phyloP scores from a whole-genome alignment of 2,797 vertebrate genomes.

The Clarias pachynema region DNA sequence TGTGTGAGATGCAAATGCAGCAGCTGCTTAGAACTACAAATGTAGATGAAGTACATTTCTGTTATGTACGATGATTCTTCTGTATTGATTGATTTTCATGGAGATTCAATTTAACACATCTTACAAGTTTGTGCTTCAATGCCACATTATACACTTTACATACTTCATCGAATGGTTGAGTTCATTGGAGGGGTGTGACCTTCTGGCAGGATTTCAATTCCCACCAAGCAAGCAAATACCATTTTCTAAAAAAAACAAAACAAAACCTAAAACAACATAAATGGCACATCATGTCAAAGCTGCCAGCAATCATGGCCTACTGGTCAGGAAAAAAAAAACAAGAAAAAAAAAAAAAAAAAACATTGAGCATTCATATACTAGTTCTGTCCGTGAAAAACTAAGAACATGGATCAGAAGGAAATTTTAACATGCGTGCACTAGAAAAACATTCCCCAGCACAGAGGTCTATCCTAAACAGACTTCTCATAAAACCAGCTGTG shows the following conservation, averaged over 20 bases:
- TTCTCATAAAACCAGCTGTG: background rate
- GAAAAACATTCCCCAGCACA: background rate
- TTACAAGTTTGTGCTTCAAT: background rate
- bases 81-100: background rate
- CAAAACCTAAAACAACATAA: conserved; percentile 25
- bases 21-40: background rate
- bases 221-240: background rate
- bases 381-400: conserved; percentile 4
- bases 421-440: background rate
- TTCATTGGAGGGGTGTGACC: background rate
- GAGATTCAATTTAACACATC: conserved; percentile 1
- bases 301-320: conserved; percentile 10
- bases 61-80: background rate
- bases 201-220: conserved; percentile 25
- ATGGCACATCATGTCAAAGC: conserved; percentile 27
- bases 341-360: background rate
- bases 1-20: background rate
- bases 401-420: background rate
- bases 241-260: conserved; percentile 12
- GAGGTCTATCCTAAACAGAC: background rate
- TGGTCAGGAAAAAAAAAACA: background rate
- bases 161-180: background rate
- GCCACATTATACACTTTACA: background rate
- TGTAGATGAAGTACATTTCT: conserved; percentile 2
- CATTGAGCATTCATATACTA: background rate